Evolutionary conservation across 2,888 invertebrate species (phyloP).

Genomic region (Acleris laterana): DNA sequence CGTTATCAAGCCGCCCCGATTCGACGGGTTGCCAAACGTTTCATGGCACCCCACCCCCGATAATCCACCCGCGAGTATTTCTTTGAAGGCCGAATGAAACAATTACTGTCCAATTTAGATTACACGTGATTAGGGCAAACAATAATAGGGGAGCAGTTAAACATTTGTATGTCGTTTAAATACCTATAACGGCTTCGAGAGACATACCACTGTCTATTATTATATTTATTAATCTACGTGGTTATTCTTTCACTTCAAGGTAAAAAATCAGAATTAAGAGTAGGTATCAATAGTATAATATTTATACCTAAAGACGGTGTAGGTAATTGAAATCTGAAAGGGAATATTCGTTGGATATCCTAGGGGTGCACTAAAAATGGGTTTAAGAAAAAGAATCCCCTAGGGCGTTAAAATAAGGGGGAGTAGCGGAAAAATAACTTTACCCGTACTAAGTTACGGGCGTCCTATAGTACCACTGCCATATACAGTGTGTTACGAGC

Average conservation of each 20-base stretch:
- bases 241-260: not conserved
- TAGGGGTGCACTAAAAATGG: too few species aligned
- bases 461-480: too few species aligned
- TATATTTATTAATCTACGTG: not conserved
- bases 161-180: slow-evolving; percentile 1
- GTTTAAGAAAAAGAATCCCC: too few species aligned
- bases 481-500: too few species aligned
- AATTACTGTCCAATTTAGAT: slow-evolving; percentile 25
- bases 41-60: slow-evolving; percentile 48
- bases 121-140: not conserved
- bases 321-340: too few species aligned
- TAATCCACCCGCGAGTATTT: slow-evolving; percentile 40
- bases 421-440: too few species aligned
- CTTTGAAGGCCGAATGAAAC: slow-evolving; percentile 30
- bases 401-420: too few species aligned
- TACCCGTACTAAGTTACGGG: too few species aligned
- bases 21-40: slow-evolving; percentile 52
- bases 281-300: too few species aligned
- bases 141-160: slow-evolving; percentile 1
- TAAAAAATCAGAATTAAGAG: not conserved
- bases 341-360: too few species aligned
- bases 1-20: slow-evolving; percentile 39
- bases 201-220: too few species aligned
- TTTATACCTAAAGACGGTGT: too few species aligned
- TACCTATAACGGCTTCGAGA: not conserved